Base-by-base conservation (phyloP, 2,797 vertebrate species). In the Glossophaga mutica region DNA sequence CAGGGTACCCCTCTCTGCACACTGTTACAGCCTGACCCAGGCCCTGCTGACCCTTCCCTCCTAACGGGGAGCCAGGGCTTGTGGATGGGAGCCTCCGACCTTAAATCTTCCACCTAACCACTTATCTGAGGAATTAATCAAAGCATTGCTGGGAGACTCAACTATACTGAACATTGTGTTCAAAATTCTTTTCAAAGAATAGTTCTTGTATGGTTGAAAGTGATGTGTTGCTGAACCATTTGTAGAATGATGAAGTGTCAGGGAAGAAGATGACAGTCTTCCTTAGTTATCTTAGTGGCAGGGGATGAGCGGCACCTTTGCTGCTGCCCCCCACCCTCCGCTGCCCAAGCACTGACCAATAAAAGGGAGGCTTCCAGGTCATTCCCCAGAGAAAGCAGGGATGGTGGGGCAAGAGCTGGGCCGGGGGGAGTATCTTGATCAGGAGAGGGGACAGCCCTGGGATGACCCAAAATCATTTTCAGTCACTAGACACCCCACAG, bases 401-500 rank as follows among this genome's bases (percentile, higher is more conserved):
- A 29, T 42, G 68, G 19, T 9, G 3, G 6, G 32, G 44, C 24
- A 7, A 18, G 8, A 46, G 10, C 15, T 26, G 62, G 9, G 52
- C 14, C 14, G 39, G 18, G n/a, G 34, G 3, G n/a, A 52, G 81
- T 59, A 42, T 12, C 37, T 67, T 29, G 19, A 5, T 46, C n/a
- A 8, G 22, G 4, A 79, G 3, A 84, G 18, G 1, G 3, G 55
- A 37, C 14, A 24, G 6, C 15, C n/a, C 57, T 32, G 37, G 42
- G n/a, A 39, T 22, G 24, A 73, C 18, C 10, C 3, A 0, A 39
- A 46, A 42, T 67, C 21, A 18, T 42, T 59, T 74, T 46, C 14
- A 46, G 34, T 8, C n/a, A 52, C n/a, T 9, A 73, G 32, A n/a
- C 8, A 16, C 0, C 1, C 14, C 24, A 16, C 1, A 1, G 46